Conservation (phyloP, 1,140 invertebrate species). For the Drosophila guanche region DNA sequence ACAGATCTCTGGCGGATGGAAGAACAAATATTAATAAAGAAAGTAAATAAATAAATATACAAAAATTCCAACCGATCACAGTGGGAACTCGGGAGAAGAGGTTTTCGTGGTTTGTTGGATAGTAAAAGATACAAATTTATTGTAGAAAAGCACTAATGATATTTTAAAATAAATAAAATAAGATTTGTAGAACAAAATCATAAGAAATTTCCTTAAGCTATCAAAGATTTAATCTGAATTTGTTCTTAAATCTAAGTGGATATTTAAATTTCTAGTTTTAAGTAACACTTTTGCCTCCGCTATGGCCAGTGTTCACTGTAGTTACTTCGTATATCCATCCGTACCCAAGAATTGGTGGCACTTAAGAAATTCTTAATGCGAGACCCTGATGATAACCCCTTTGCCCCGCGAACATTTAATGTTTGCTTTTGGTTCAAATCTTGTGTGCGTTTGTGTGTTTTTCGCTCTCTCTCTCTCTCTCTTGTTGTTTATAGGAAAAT, state of each 20-base stretch:
- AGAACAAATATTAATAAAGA: conserved; percentile 29
- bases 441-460: background rate
- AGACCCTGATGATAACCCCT: conserved; percentile 68
- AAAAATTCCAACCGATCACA: conserved; percentile 34
- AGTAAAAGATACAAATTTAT: no score
- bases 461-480: background rate
- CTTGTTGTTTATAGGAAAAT: conserved; percentile 67
- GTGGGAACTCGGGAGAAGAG: background rate
- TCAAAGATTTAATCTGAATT: no score
- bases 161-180: no score
- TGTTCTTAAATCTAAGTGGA: no score
- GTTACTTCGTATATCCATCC: no score
- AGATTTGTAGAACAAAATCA: no score
- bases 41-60: conserved; percentile 45
- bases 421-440: conserved; percentile 45
- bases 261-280: no score
- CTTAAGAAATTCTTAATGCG: conserved; percentile 61
- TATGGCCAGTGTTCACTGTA: conserved; percentile 11
- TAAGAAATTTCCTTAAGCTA: no score
- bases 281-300: no score
- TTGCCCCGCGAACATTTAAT: conserved; percentile 40
- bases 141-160: no score
- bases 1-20: conserved; percentile 30
- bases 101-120: no score
- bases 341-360: conserved; percentile 27